Conservation (phyloP, 2,888 invertebrate species). For the Scrobipalpa costella region DNA sequence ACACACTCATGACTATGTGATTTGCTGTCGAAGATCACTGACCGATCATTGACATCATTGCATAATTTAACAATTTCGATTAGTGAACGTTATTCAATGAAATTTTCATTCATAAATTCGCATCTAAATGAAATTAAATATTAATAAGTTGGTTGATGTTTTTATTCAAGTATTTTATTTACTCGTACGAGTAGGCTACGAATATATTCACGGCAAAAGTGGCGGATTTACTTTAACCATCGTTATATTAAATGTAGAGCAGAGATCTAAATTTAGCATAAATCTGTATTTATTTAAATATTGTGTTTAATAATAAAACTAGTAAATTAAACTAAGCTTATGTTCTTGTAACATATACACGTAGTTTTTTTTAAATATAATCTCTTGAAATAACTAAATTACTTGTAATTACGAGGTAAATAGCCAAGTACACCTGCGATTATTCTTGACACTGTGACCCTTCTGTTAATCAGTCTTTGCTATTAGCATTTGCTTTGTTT, state of each 20-base stretch:
- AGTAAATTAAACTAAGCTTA: too few species aligned
- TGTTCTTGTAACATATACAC: not conserved
- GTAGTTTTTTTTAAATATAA: not conserved
- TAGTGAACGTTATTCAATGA: not conserved
- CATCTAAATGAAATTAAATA: not conserved
- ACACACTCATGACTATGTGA: conserved; percentile 13
- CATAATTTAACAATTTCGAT: not conserved
- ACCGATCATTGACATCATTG: not conserved
- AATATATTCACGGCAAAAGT: too few species aligned
- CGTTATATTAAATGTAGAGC: too few species aligned
- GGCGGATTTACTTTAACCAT: too few species aligned
- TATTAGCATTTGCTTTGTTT: conserved; percentile 11
- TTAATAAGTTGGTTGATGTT: too few species aligned
- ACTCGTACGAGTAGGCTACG: too few species aligned
- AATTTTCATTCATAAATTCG: not conserved
- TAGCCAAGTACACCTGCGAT: conserved; percentile 12
- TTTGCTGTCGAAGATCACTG: conserved; percentile 3
- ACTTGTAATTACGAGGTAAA: conserved; percentile 11
- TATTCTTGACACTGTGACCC: conserved; percentile 17
- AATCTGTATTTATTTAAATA: too few species aligned
- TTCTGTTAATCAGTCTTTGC: conserved; percentile 17
- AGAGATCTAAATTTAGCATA: too few species aligned
- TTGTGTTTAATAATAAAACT: too few species aligned
- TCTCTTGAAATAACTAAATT: conserved; percentile 9
- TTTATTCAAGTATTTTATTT: too few species aligned